Conservation (phyloP, 2,797 vertebrate species). For the Graptemys geographica region DNA sequence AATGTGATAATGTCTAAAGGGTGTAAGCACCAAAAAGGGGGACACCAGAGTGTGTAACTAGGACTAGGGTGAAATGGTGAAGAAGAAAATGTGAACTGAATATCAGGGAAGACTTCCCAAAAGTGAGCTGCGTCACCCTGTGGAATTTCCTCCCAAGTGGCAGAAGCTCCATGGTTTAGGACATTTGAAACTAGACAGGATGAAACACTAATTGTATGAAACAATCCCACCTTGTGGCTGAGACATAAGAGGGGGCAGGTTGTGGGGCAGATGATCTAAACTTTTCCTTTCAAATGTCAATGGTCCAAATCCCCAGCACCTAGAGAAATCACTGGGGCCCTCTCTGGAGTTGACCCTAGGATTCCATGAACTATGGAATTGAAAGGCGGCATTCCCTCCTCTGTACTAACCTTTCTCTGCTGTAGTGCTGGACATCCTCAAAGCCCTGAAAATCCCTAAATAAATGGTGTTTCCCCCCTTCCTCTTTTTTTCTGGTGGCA, state of each 20-base stretch:
- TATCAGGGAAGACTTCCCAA: not conserved
- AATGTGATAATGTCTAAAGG: not conserved
- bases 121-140: not conserved
- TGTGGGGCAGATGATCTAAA: not conserved
- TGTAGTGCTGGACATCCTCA: not conserved
- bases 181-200: fast-evolving
- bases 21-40: not conserved
- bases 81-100: not conserved
- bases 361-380: not conserved
- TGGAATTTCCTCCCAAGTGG: not conserved
- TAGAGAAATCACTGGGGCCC: not conserved
- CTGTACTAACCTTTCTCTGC: not conserved
- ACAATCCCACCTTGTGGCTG: not conserved
- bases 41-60: fast-evolving
- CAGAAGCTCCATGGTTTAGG: fast-evolving
- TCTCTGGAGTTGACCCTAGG: not conserved
- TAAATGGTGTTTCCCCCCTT: fast-evolving
- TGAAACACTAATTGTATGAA: no score
- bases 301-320: not conserved
- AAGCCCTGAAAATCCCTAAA: fast-evolving
- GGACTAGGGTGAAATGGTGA: fast-evolving
- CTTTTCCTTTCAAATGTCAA: not conserved
- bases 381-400: not conserved
- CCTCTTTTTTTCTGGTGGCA: not conserved
- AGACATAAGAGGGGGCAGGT: not conserved